Base-by-base conservation (phyloP, 2,888 invertebrate species). In the Rhingia rostrata region DNA sequence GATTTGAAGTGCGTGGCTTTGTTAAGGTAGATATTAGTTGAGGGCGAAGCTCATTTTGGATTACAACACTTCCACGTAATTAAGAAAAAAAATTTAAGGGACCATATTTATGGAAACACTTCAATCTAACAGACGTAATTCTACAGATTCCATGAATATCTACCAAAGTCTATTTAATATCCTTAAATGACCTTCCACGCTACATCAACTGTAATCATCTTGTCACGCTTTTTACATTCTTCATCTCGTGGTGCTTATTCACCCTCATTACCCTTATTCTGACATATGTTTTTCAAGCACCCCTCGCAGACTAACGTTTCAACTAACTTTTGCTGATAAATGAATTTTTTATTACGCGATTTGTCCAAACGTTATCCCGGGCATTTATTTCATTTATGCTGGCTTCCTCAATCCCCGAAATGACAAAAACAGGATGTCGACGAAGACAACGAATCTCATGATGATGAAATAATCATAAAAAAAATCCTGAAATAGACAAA, bases 301-400 rank as follows among this genome's bases (percentile, higher is more conserved):
- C 43, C 58, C 47, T 33, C 33, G 47, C 47, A 63, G 74, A 70
- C 74, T 75, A 73, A 63, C 66, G 56, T 79, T 67, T 69, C 64
- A 70, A 67, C 80, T 73, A 75, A 80, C 80, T 80, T 75, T 72
- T 43, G 66, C 70, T 80, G 84, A 84, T 80, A 84, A 84, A 84
- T 84, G 74, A 61, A 74, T 66, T 80, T 84, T 84, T 84, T 84
- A 84, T 84, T 80, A 84, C 80, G 39, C 74, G 69, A 84, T 84
- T 84, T 84, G 79, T 84, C 84, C 66, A 39, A 75, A 70, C 66
- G 69, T 75, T 80, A 80, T 79, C 74, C 80, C 60, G 47, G 58
- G 64, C 79, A 74, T 84, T 84, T 74, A 80, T 84, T 69, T 79
- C 73, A 80, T 84, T 80, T 84, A 74, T 80, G 74, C 41, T 49